Percentiles rank a stretch among this genome's conserved stretches.
Conservation (phyloP, 1,140 invertebrate species). For the Brachionus koreanus region DNA sequence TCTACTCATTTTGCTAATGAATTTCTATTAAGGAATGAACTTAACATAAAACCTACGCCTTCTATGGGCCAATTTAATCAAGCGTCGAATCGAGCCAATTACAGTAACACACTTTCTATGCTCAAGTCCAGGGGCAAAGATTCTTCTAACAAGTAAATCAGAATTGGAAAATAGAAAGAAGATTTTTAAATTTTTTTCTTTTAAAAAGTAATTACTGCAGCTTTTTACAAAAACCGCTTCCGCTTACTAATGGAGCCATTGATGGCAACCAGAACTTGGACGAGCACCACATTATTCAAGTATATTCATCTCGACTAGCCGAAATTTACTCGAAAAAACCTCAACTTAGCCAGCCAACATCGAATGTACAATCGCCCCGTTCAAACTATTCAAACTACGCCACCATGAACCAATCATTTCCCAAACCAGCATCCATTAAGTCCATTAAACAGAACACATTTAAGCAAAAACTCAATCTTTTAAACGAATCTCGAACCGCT, state of each 20-base stretch:
- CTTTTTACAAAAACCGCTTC: neutral
- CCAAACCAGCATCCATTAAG: neutral
- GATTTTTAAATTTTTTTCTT: neutral
- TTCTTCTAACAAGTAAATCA: neutral
- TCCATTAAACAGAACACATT: neutral
- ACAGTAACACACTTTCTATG: conserved; percentile 18
- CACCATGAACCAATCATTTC: neutral
- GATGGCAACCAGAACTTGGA: neutral
- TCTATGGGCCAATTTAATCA: neutral
- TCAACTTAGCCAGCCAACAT: neutral
- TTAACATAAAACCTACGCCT: neutral
- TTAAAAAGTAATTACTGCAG: neutral
- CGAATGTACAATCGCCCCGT: neutral
- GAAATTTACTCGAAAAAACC: conserved; percentile 31
- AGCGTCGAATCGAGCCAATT: neutral
- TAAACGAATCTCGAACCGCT: neutral
- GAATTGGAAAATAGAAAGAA: neutral
- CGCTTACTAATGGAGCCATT: neutral
- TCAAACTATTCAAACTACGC: neutral
- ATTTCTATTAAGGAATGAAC: neutral
- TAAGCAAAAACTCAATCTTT: neutral
- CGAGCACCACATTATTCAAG: conserved; percentile 7
- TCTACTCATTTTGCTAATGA: too few relatives aligned
- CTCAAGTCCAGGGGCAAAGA: neutral
- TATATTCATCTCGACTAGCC: neutral